These are phyloP conservation scores for Maniola hyperantus DNA, from an alignment of 2,888 invertebrate species.

Conservation along the genomic window DNA sequence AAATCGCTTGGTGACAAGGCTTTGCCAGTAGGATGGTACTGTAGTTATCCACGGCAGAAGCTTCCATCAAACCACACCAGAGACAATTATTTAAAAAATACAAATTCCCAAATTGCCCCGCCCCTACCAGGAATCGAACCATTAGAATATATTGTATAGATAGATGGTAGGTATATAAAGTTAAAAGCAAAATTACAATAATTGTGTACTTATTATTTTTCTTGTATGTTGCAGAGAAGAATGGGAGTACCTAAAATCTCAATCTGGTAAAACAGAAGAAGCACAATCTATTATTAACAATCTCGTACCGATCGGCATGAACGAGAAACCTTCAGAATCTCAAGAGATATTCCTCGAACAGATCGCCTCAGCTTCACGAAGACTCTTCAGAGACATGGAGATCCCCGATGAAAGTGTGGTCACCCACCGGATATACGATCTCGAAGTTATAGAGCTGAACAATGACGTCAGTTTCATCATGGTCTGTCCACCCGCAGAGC, in stretches of 20 bases:
- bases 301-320: slow-evolving; percentile 58
- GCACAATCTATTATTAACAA: slow-evolving; percentile 61
- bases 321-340: slow-evolving; percentile 86
- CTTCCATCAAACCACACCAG: too few species aligned
- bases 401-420: slow-evolving; percentile 87
- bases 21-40: too few species aligned
- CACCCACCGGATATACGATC: slow-evolving; percentile 93
- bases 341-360: slow-evolving; percentile 91
- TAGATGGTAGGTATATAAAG: too few species aligned
- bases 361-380: slow-evolving; percentile 87
- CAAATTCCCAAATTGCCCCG: too few species aligned
- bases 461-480: slow-evolving; percentile 95
- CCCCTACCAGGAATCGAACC: too few species aligned
- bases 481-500: slow-evolving; percentile 95
- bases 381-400: slow-evolving; percentile 91
- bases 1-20: too few species aligned
- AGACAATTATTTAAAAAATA: too few species aligned
- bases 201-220: not conserved
- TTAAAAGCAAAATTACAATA: too few species aligned
- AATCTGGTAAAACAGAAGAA: slow-evolving; percentile 67
- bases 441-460: slow-evolving; percentile 96
- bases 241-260: slow-evolving; percentile 94
- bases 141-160: too few species aligned
- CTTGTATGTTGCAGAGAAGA: slow-evolving; percentile 88
- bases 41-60: too few species aligned